Conservation (phyloP, 2,113 vertebrate genomes). For the Cololabis saira region DNA sequence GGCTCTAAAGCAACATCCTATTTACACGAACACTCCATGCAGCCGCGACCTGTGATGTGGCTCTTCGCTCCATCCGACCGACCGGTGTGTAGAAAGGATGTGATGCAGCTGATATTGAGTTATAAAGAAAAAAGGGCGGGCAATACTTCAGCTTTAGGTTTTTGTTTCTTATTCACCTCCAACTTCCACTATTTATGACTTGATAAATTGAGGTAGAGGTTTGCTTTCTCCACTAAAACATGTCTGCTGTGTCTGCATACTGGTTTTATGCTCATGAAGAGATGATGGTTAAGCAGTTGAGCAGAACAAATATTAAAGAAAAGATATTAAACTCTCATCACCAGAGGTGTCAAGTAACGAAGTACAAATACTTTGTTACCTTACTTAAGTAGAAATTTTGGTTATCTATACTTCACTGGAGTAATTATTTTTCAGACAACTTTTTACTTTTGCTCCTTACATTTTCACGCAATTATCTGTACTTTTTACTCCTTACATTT, state of each 20-base stretch:
- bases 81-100: conserved; percentile 27
- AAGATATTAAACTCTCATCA: too few relatives aligned
- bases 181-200: conserved; percentile 34
- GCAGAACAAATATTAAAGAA: not conserved
- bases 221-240: conserved; percentile 7
- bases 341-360: too few relatives aligned
- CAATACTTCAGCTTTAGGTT: conserved; percentile 26
- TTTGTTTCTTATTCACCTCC: conserved; percentile 43
- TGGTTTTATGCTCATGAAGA: not conserved
- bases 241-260: not conserved
- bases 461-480: too few relatives aligned
- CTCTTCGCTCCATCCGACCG: conserved; percentile 17
- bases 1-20: conserved; percentile 72
- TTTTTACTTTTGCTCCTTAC: too few relatives aligned
- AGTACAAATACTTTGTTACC: too few relatives aligned
- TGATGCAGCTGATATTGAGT: conserved; percentile 39
- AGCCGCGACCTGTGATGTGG: conserved; percentile 13
- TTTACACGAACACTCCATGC: conserved; percentile 38
- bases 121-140: conserved; percentile 41
- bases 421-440: too few relatives aligned
- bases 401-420: too few relatives aligned
- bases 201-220: conserved; percentile 11
- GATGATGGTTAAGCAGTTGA: not conserved
- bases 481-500: too few relatives aligned
- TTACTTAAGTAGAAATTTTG: too few relatives aligned